Base-by-base conservation (phyloP, 2,888 invertebrate species). In the Idaea biselata region DNA sequence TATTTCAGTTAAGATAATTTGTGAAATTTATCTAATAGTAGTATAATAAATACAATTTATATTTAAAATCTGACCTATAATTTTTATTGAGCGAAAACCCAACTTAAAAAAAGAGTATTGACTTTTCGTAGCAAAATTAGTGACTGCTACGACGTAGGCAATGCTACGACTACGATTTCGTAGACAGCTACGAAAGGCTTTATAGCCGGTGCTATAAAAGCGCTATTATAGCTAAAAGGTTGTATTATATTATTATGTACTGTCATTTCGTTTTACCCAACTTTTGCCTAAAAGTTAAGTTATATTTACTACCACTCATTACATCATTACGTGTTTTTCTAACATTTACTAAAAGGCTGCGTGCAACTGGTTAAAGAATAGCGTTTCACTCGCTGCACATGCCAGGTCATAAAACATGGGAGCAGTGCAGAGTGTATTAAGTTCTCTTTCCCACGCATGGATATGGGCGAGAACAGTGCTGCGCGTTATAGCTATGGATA, bases 181-280 rank as follows among this genome's bases (percentile, higher is more conserved):
- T 44, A 44, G 44, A 44, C 44, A 44, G 44, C 44, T 44, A 44
- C 44, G 44, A 44, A 44, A 44, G 44, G 44, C 44, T 44, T 44
- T 32, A 32, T 32, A 11, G 32, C 32, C 44, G 44, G 3, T 3
- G 44, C 44, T 44, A 44, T 14, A n/a, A n/a, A n/a, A n/a, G 32
- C 32, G 32, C 32, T 32, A 32, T 32, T 32, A n/a, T 25, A 5
- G 44, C 44, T 11, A 44, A 44, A 44, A 44, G 44, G 44, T 44
- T 44, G 44, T 44, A 44, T 44, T 44, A 44, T 8, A 44, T 14
- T 44, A 44, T 3, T 44, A 25, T 44, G 11, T 14, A 14, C 14
- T 44, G 11, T 44, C 11, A 44, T 44, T 44, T 44, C 44, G 11
- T 44, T 44, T 44, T 44, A 44, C 8, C 44, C 44, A 11, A 32